Evolutionary conservation across 2,797 vertebrate species (phyloP), one percentile per base, ranked within the genome.

Genomic region (Urophycis tenuis): DNA sequence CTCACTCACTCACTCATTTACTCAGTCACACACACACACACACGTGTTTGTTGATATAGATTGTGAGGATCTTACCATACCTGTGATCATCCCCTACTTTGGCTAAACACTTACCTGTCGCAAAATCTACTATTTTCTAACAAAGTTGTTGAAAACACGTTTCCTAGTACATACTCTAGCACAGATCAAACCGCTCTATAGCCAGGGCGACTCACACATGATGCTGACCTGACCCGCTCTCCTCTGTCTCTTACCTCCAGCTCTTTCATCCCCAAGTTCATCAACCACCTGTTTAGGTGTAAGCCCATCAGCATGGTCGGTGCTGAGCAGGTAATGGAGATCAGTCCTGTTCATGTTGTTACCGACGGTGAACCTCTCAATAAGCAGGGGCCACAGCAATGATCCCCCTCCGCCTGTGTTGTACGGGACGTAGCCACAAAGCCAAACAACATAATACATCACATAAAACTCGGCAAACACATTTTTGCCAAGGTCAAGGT

Each of bases 301-400:
- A 99, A 99, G 78, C 97, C 98, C 0, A 96, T 99, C 86, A 99
- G 97, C 92, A 99, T 98, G 97, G 97, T 99, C 86, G 98, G 98
- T 53, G 97, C 98, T 36, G 98, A 99, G 67, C 98, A 99, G 94
- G 98, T 99, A 89, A 71, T 19, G 30, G 32, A 33, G 39, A 17
- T 17, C 30, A 33, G 32, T 25, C 69, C 29, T 33, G 30, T 71
- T 10, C 60, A 11, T 29, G 29, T 67, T 12, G n/a, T 67, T 60
- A 7, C 53, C 5, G 4, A 4, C 17, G 4, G 10, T 45, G 41
- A 45, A 45, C 12, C 11, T 39, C 36, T 6, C 41, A 45, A 45
- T 45, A 12, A 45, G 41, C 41, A 45, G 41, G 41, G 41, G 41
- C 41, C 41, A 14, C 2, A n/a, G 2, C 2, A n/a, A n/a, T n/a